phyloP scores from a whole-genome alignment of 2,113 vertebrate genomes.

The Todiramphus chloris region DNA sequence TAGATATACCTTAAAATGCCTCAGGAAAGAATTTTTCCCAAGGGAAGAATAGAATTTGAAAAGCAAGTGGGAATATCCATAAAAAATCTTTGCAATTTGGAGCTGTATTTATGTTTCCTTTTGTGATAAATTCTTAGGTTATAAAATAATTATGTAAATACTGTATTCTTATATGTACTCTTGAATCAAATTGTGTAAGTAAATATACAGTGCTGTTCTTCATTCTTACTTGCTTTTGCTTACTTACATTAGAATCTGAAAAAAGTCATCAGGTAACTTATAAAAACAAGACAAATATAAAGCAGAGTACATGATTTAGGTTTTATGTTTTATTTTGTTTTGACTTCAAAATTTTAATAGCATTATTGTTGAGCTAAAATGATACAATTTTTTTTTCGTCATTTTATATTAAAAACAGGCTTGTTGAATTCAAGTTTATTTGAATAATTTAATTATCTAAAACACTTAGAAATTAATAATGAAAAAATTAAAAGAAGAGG shows the following conservation, averaged over 20 bases:
- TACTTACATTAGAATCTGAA: background rate
- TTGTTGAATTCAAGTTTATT: background rate
- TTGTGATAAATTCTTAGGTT: background rate
- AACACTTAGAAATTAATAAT: background rate
- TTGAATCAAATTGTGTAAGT: background rate
- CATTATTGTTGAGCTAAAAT: background rate
- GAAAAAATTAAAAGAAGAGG: background rate
- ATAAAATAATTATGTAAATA: background rate
- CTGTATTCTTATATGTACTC: background rate
- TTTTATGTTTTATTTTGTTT: background rate
- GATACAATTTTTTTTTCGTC: background rate
- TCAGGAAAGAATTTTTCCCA: background rate
- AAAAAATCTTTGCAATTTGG: background rate
- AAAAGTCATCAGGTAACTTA: background rate
- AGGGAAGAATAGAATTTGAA: background rate
- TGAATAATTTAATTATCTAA: background rate
- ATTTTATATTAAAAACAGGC: background rate
- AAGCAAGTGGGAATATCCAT: background rate
- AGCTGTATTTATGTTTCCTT: background rate
- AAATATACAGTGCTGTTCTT: background rate
- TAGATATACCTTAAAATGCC: background rate
- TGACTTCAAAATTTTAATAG: background rate
- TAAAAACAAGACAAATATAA: background rate
- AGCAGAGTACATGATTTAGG: background rate
- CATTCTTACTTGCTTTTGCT: background rate